Evolutionary conservation across 2,797 vertebrate genomes (phyloP).

Genomic region (Lepus townsendii): DNA sequence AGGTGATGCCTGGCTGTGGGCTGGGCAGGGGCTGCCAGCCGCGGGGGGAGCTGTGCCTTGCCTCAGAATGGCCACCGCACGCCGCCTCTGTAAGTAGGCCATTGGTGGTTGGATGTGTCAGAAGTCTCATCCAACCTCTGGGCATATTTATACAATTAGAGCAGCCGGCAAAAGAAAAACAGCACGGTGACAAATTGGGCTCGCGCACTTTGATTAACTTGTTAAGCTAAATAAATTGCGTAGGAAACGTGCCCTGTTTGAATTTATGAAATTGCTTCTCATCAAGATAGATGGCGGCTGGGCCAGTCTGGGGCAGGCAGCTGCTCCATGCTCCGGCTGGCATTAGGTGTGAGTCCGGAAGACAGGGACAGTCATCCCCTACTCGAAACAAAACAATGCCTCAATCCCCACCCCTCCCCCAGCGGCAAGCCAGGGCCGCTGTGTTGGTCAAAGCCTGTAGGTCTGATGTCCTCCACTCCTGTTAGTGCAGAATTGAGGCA

Average conservation of each 20-base stretch:
- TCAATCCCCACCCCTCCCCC: not conserved
- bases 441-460: not conserved
- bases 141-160: constrained; percentile 59
- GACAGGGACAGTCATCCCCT: not conserved
- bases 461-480: not conserved
- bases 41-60: fast-evolving
- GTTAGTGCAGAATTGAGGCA: not conserved
- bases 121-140: constrained; percentile 61
- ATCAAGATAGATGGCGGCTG: constrained; percentile 74
- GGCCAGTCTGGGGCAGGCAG: constrained; percentile 47
- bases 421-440: not conserved
- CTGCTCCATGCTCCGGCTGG: constrained; percentile 32
- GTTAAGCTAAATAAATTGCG: constrained; percentile 66
- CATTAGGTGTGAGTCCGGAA: constrained; percentile 17
- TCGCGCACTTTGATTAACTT: constrained; percentile 31
- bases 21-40: not conserved
- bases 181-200: constrained; percentile 45
- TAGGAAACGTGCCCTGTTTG: constrained; percentile 62
- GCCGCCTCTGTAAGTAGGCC: not conserved
- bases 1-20: not conserved
- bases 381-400: not conserved
- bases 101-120: not conserved
- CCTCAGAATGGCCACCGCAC: not conserved
- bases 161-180: not conserved
- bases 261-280: constrained; percentile 82